phyloP scores from a whole-genome alignment of 2,113 vertebrate species.

The Cochlearius cochlearius region DNA sequence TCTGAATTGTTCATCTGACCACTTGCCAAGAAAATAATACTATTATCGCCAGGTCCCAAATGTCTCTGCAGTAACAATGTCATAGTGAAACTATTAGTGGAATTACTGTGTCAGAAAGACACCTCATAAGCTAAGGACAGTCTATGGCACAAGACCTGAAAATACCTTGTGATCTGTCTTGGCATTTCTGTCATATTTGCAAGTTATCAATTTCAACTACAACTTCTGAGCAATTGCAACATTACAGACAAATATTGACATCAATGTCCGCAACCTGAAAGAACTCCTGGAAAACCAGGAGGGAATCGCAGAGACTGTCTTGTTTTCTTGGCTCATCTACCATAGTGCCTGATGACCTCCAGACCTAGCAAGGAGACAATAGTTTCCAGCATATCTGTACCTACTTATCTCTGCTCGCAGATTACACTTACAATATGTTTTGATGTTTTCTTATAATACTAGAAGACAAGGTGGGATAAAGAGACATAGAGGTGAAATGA shows the following conservation, averaged over 20 bases:
- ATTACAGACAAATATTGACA: neutral
- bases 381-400: neutral
- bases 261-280: neutral
- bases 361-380: fast-evolving
- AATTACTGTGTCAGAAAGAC: slow-evolving; percentile 34
- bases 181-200: neutral
- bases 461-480: neutral
- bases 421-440: neutral
- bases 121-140: neutral
- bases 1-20: slow-evolving; percentile 1
- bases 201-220: neutral
- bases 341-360: neutral
- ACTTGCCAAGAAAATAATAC: slow-evolving; percentile 14
- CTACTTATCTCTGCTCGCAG: neutral
- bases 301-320: neutral
- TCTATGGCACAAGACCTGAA: neutral
- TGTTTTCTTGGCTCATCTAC: neutral
- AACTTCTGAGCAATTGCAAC: neutral
- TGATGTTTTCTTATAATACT: neutral
- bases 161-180: neutral
- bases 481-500: neutral
- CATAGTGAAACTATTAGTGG: neutral
- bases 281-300: neutral
- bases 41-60: neutral
- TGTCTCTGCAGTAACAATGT: neutral